These are phyloP conservation scores for Lathamus discolor DNA, from an alignment of 2,113 vertebrate genomes.

Conservation along the genomic window DNA sequence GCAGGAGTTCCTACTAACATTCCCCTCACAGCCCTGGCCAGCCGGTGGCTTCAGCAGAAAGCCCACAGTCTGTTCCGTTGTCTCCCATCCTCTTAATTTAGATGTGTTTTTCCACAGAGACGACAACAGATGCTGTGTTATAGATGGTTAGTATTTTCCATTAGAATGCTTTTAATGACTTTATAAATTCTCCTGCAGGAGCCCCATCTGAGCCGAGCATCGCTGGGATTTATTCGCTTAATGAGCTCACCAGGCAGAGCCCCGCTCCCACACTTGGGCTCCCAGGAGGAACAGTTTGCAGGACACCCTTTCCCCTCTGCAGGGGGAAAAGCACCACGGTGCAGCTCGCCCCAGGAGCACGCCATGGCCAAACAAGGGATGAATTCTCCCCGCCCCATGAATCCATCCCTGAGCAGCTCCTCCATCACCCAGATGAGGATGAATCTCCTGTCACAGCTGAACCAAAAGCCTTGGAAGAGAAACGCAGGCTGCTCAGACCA, in stretches of 20 bases:
- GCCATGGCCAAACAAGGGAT: neutral
- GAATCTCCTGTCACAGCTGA: neutral
- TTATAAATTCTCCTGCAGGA: conserved; percentile 38
- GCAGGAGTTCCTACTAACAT: conserved; percentile 9
- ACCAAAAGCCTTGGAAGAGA: neutral
- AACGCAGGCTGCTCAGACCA: neutral
- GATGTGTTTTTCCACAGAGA: conserved; percentile 1
- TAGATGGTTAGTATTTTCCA: conserved; percentile 11
- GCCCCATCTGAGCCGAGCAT: neutral
- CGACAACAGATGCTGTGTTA: neutral
- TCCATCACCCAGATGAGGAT: neutral
- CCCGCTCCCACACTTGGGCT: neutral
- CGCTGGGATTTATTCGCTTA: neutral
- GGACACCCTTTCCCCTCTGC: neutral
- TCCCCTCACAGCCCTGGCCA: neutral
- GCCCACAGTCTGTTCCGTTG: conserved; percentile 26
- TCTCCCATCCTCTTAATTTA: conserved; percentile 35
- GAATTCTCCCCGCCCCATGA: neutral
- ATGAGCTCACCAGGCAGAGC: neutral
- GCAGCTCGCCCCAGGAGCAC: neutral
- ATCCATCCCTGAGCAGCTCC: rapidly evolving
- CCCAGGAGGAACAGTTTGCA: neutral
- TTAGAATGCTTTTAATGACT: conserved; percentile 23
- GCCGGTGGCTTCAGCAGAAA: conserved; percentile 21
- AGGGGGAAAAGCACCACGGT: neutral